Evolutionary conservation across 2,888 invertebrate genomes (phyloP).

Genomic region (Plusia festucae): DNA sequence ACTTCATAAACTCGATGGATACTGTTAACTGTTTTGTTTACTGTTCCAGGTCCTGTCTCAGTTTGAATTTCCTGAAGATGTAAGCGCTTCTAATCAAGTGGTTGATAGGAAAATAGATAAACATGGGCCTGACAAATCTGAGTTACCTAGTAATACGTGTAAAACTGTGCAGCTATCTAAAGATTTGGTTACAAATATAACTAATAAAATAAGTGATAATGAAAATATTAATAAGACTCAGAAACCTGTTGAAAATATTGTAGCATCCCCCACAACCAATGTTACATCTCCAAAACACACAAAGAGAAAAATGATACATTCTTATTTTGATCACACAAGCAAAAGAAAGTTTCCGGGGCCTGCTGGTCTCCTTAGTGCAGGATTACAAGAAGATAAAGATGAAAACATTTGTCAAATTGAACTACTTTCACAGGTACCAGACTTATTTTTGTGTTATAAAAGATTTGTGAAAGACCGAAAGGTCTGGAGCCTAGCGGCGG

Average conservation of each 20-base stretch:
- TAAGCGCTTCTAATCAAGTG: conserved; percentile 10
- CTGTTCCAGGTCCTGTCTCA: conserved; percentile 77
- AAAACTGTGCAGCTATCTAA: conserved; percentile 10
- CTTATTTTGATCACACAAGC: conserved; percentile 79
- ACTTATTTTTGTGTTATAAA: too few species aligned
- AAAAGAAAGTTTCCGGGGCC: conserved; percentile 86
- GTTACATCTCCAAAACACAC: conserved; percentile 71
- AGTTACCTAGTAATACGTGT: conserved; percentile 1
- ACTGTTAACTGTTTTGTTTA: too few species aligned
- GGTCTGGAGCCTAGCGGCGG: too few species aligned
- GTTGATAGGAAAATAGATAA: conserved; percentile 18
- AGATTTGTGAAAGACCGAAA: too few species aligned
- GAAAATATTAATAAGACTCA: conserved; percentile 16
- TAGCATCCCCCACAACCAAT: conserved; percentile 17
- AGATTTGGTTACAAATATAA: conserved; percentile 5
- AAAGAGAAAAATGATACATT: conserved; percentile 81
- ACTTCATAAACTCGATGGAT: too few species aligned
- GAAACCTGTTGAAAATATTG: conserved; percentile 12
- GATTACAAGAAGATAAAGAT: conserved; percentile 74
- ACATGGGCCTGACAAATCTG: conserved; percentile 14
- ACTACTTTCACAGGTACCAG: conserved; percentile 84
- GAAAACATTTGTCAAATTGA: conserved; percentile 79
- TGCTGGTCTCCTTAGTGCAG: conserved; percentile 80
- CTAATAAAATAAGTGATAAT: conserved; percentile 11
- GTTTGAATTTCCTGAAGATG: conserved; percentile 76